phyloP scores from a whole-genome alignment of 2,888 invertebrate species.

The Candidula unifasciata region DNA sequence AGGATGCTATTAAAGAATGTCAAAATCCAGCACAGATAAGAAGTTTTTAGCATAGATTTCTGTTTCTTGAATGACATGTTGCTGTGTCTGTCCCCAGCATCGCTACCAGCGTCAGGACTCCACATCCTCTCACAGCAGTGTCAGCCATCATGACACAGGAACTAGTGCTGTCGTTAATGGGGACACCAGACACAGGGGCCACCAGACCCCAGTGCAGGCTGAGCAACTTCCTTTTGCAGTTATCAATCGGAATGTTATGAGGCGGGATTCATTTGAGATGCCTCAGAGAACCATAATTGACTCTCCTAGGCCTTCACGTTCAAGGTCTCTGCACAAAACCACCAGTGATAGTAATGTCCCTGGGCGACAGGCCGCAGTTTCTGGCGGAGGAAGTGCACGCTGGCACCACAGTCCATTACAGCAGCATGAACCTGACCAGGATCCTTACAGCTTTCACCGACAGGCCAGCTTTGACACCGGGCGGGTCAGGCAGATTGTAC shows the following conservation, averaged over 20 bases:
- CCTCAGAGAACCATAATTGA: conserved; percentile 60
- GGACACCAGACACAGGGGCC: conserved; percentile 69
- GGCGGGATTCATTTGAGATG: conserved; percentile 60
- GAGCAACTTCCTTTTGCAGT: conserved; percentile 64
- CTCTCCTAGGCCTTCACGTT: conserved; percentile 66
- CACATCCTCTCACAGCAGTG: conserved; percentile 68
- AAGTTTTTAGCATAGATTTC: background rate
- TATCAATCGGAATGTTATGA: conserved; percentile 62
- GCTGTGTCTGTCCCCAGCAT: conserved; percentile 32
- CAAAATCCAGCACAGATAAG: no score
- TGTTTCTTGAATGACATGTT: background rate
- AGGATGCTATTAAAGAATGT: no score
- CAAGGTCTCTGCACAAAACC: conserved; percentile 55
- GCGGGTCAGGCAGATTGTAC: conserved; percentile 33
- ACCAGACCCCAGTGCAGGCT: conserved; percentile 61
- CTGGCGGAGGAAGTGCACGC: conserved; percentile 12
- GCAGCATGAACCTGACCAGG: conserved; percentile 55
- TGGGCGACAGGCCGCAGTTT: conserved; percentile 53
- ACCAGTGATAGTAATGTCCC: conserved; percentile 49
- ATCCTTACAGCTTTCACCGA: conserved; percentile 44
- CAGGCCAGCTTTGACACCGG: conserved; percentile 52
- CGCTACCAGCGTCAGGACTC: conserved; percentile 76
- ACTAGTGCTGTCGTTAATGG: conserved; percentile 62
- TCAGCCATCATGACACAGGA: conserved; percentile 67
- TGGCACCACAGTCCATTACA: conserved; percentile 57